Evolutionary conservation across 1,140 invertebrate genomes (phyloP), one percentile per base, ranked within the genome.

Genomic region (Orussus abietinus): DNA sequence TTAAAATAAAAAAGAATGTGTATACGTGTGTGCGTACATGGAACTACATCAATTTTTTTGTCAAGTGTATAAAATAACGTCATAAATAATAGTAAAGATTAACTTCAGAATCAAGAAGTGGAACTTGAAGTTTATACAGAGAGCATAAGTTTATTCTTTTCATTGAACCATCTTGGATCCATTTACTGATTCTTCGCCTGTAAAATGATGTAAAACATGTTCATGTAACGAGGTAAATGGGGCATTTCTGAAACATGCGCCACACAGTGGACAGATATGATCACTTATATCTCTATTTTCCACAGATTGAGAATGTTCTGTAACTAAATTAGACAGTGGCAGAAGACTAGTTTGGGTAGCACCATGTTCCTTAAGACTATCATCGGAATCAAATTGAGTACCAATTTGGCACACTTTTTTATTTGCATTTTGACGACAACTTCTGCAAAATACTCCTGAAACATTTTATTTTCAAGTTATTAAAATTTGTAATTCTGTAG

Each of bases 191-290:
- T 57, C 33, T 47, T 71, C 63, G 29, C 63, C 51, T 5, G 45
- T 45, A 59, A 77, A 76, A 55, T 77, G 75, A 45, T 46, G 66
- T 12, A 75, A 49, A 26, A 76, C 74, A 44, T 77, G 75, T 47
- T 74, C 62, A 39, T 76, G 69, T 41, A 75, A 76, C 20, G 58
- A 56, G 19, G 54, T 42, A 53, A 76, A 76, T 11, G 63, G 37
- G 13, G 59, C 47, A 30, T 57, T 59, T 18, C 38, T 57, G 42
- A 66, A 75, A 37, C 57, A 49, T 22, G 34, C 42, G 5, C 64
- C 67, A 49, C 75, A 77, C 11, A 77, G 43, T 0, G 75, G 75
- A 41, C 75, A 77, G 28, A 68, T 67, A 28, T 60, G 58, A 18
- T 55, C 44, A 34, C 57, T 47, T n/a, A 31, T 37, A 4, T 49